Evolutionary conservation across 2,888 invertebrate species (phyloP).

Genomic region (Diadegma fenestrale): DNA sequence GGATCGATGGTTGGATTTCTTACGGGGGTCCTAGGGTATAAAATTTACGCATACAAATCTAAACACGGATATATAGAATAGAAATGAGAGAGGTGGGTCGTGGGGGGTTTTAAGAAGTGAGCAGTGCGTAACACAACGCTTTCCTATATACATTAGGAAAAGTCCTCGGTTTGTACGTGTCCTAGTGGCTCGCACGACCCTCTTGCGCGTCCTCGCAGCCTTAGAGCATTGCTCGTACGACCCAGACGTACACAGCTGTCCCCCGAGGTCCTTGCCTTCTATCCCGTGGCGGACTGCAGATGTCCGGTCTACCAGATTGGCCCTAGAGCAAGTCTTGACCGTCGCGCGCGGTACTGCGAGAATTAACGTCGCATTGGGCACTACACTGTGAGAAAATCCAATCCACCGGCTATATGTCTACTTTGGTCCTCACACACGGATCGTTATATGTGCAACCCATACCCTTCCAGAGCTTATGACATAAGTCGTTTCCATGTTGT

Average conservation of each 20-base stretch:
- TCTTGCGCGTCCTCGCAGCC: conserved; percentile 21
- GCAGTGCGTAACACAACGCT: conserved; percentile 49
- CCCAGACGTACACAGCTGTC: conserved; percentile 68
- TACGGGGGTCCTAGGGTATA: conserved; percentile 59
- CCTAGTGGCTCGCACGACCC: conserved; percentile 50
- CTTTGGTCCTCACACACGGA: not conserved
- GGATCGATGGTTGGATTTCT: conserved; percentile 68
- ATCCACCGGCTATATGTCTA: conserved; percentile 57
- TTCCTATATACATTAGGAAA: conserved; percentile 11
- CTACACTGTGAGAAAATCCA: conserved; percentile 71
- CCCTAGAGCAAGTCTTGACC: conserved; percentile 59
- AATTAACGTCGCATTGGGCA: conserved; percentile 51
- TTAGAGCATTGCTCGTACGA: conserved; percentile 40
- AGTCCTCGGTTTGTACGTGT: conserved; percentile 17
- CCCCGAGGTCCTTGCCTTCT: conserved; percentile 67
- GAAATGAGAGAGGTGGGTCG: conserved; percentile 29
- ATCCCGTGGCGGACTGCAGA: conserved; percentile 80
- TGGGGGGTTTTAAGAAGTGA: conserved; percentile 47
- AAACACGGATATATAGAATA: not conserved
- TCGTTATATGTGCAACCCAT: not conserved
- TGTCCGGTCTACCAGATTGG: conserved; percentile 77
- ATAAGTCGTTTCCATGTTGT: conserved; percentile 38
- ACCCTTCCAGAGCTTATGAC: conserved; percentile 52
- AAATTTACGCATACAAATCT: conserved; percentile 34
- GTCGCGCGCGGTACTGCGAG: conserved; percentile 40